Base-by-base conservation (phyloP, 92 coral and sea anemone species). In the Phenganax stokvisi region DNA sequence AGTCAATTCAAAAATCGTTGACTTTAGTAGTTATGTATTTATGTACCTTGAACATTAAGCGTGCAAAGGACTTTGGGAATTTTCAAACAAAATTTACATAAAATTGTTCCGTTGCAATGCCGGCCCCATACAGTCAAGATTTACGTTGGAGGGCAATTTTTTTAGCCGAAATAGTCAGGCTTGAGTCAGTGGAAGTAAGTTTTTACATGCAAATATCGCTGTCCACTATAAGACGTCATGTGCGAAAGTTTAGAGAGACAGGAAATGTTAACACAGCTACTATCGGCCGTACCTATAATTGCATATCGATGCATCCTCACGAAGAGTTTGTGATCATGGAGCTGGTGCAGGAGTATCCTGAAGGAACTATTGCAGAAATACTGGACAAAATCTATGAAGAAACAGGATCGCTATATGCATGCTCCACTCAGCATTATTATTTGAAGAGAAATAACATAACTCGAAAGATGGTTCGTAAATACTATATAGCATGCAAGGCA, bases 271-370 rank as follows among this genome's bases (percentile, higher is more conserved):
- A 61, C 25, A 61, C 67, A 61, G 47, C 47, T 37, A 37, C 5
- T 37, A 37, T 37, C 5, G 3, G 47, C 5, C 47, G 47, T 37
- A 20, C 25, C 25, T 20, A 20, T 20, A 20, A 20, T 20, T 20
- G 25, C 73, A 54, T 80, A 53, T 71, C 85, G 17, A 77, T 86
- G 65, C 86, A 86, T 10, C 80, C 66, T 6, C 89, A 56, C 60
- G 84, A 83, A 61, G 84, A 83, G 56, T 83, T 72, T 56, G 62
- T 86, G 54, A 71, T 87, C 47, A 71, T 61, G 84, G 87, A 87
- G 76, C 66, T 73, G 58, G 61, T 87, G 61, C 56, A 77, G 75
- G 78, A 83, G 75, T 71, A 86, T 72, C 86, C 89, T 54, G 82
- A 84, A 27, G 72, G 56, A 70, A 82, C 89, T 44, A 70, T 86